Conservation (phyloP, 2,888 invertebrate species). For the Tortricodes alternella region DNA sequence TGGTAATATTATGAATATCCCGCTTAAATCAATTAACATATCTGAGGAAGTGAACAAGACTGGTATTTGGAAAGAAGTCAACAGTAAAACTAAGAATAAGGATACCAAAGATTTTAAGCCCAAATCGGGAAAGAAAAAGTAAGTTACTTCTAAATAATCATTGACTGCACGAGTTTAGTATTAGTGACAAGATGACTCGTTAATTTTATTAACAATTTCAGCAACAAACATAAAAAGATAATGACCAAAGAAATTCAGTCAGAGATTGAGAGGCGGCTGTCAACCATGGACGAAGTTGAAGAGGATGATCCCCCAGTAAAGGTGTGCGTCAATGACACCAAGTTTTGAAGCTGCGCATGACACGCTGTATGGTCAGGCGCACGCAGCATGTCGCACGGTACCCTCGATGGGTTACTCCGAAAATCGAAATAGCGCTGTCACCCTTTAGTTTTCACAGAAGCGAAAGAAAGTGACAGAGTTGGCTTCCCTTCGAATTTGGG, state of each 20-base stretch:
- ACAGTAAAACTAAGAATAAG: slow-evolving; percentile 79
- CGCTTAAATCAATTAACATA: slow-evolving; percentile 92
- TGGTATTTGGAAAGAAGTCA: slow-evolving; percentile 96
- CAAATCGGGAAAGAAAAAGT: slow-evolving; percentile 74
- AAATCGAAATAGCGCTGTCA: too few relatives aligned
- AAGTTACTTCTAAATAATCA: slow-evolving; percentile 39
- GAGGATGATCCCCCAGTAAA: slow-evolving; percentile 86
- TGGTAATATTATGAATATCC: slow-evolving; percentile 95
- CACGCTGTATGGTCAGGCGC: slow-evolving; percentile 26
- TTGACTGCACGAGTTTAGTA: too few relatives aligned
- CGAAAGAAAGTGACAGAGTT: too few relatives aligned
- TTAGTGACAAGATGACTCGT: too few relatives aligned
- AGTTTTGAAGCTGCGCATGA: slow-evolving; percentile 57
- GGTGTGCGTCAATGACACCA: slow-evolving; percentile 78
- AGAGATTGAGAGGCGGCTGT: slow-evolving; percentile 86
- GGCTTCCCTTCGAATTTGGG: too few relatives aligned
- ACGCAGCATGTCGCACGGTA: slow-evolving; percentile 49
- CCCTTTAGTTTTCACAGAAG: too few relatives aligned
- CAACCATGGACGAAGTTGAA: slow-evolving; percentile 94
- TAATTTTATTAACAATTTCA: too few relatives aligned
- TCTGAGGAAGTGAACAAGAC: slow-evolving; percentile 97
- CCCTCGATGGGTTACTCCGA: too few relatives aligned
- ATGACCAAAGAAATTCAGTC: slow-evolving; percentile 86
- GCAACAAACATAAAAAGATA: slow-evolving; percentile 86
- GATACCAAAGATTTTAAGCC: slow-evolving; percentile 65